These are phyloP conservation scores for Anguilla japonica DNA, from an alignment of 2,113 vertebrate species.

Conservation along the genomic window DNA sequence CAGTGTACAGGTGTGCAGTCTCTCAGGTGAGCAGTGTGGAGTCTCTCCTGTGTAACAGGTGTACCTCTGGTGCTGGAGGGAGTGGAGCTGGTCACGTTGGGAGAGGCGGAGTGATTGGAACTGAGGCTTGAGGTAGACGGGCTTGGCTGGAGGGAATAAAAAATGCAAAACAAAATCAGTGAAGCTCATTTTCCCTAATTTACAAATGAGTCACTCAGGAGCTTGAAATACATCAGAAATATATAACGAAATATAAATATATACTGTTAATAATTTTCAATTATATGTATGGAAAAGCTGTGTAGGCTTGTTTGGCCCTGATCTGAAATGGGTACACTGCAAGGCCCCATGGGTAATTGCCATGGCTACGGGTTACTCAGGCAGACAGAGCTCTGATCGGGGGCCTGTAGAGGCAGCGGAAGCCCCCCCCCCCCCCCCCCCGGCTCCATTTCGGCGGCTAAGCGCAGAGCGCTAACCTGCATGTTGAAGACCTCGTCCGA, in stretches of 20 bases:
- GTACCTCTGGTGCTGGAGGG: constrained; percentile 96
- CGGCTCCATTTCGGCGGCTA: no score
- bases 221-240: no score
- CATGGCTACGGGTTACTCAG: neutral
- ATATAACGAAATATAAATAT: no score
- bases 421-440: neutral
- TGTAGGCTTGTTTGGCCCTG: neutral
- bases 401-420: neutral
- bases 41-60: neutral
- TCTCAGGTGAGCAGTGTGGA: no score
- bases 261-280: no score
- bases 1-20: no score
- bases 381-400: neutral
- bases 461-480: constrained; percentile 78
- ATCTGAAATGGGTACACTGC: neutral
- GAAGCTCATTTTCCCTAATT: neutral
- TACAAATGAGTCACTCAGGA: no score
- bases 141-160: constrained; percentile 78
- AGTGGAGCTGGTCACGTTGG: constrained; percentile 95
- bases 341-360: neutral
- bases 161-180: neutral
- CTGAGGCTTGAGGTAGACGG: constrained; percentile 99
- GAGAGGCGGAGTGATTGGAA: constrained; percentile 97
- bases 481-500: constrained; percentile 99
- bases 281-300: neutral